A percentile compares a stretch with the other conserved stretches of the same genome.
Evolutionary conservation across 2,113 vertebrate genomes (phyloP).

Genomic region (Vireo altiloquus): DNA sequence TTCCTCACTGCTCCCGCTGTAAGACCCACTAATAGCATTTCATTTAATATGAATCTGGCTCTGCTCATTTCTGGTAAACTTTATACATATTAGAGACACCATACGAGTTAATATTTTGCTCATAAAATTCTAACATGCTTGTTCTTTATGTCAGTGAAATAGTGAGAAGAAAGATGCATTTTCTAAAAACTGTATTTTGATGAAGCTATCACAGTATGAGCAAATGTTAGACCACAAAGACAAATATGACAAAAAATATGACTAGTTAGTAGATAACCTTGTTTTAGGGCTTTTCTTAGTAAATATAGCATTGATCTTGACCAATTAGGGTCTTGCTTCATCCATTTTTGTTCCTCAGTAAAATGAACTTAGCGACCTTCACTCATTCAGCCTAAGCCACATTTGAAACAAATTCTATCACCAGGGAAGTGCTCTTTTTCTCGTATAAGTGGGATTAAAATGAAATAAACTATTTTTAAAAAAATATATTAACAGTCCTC

Average conservation of each 20-base stretch:
- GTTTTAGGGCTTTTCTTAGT: slow-evolving; percentile 32
- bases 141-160: neutral
- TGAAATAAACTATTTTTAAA: neutral
- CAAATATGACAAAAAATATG: neutral
- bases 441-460: neutral
- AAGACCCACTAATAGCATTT: slow-evolving; percentile 37
- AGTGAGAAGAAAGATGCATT: neutral
- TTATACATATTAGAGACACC: neutral
- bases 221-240: neutral
- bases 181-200: slow-evolving; percentile 23
- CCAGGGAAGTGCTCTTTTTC: neutral
- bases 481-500: neutral
- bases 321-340: neutral
- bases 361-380: neutral
- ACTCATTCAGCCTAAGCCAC: neutral
- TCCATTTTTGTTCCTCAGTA: neutral
- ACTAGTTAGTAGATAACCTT: neutral
- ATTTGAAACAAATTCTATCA: neutral
- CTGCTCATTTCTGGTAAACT: slow-evolving; percentile 7
- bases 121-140: neutral
- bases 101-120: neutral
- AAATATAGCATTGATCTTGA: slow-evolving; percentile 20
- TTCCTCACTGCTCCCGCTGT: neutral
- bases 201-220: neutral
- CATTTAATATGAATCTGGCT: neutral